phyloP scores from a whole-genome alignment of 2,888 invertebrate genomes.

The Drosophila lutescens region DNA sequence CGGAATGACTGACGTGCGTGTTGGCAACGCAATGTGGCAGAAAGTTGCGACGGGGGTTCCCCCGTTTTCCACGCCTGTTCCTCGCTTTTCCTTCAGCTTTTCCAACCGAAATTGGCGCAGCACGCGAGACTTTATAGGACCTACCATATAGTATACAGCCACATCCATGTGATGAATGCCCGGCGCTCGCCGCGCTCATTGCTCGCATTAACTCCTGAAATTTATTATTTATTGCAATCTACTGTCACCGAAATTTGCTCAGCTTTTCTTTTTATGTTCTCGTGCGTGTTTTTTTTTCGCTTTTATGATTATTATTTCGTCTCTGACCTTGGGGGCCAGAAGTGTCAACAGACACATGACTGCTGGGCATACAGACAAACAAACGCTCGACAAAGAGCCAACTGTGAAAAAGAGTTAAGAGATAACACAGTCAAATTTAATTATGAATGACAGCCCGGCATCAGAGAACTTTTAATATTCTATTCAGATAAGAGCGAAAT shows the following conservation, averaged over 20 bases:
- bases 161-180: conserved; percentile 52
- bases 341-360: conserved; percentile 50
- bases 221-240: conserved; percentile 77
- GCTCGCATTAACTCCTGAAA: conserved; percentile 66
- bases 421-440: conserved; percentile 62
- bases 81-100: background rate
- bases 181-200: conserved; percentile 56
- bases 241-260: conserved; percentile 72
- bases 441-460: conserved; percentile 37
- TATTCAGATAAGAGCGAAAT: background rate
- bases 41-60: conserved; percentile 18
- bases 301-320: conserved; percentile 43
- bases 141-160: conserved; percentile 8
- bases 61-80: conserved; percentile 9
- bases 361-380: conserved; percentile 26
- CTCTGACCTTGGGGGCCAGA: conserved; percentile 64
- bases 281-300: conserved; percentile 20
- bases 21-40: conserved; percentile 34
- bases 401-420: conserved; percentile 63
- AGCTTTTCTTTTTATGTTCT: conserved; percentile 47
- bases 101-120: conserved; percentile 32
- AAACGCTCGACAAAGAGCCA: conserved; percentile 28
- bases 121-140: conserved; percentile 57
- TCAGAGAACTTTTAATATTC: conserved; percentile 1
- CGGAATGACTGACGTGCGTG: conserved; percentile 59